Percentiles rank a stretch among this genome's conserved stretches.
Conservation (phyloP, 1,140 invertebrate genomes). For the Pomacea maculata region DNA sequence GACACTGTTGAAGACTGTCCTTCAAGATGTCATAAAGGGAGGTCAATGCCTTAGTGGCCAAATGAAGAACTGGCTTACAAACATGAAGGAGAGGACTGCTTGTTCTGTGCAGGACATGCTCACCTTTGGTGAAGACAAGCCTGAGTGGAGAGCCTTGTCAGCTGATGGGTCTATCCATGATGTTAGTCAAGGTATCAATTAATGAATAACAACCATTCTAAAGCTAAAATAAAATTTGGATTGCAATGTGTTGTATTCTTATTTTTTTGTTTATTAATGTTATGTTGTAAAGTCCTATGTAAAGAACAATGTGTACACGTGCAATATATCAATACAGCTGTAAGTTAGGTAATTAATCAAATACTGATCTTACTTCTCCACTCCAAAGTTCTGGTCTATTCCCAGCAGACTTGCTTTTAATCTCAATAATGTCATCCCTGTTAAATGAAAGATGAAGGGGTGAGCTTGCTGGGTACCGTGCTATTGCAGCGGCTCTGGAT, state of each 20-base stretch:
- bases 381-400: constrained; percentile 76
- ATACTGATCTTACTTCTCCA: constrained; percentile 69
- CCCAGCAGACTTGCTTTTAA: constrained; percentile 79
- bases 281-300: background rate
- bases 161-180: too few species aligned
- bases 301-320: background rate
- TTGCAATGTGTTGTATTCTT: background rate
- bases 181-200: too few species aligned
- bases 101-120: too few species aligned
- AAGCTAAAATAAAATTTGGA: background rate
- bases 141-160: too few species aligned
- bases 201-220: background rate
- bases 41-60: too few species aligned
- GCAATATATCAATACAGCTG: constrained; percentile 1
- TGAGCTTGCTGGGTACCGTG: constrained; percentile 57
- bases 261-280: background rate
- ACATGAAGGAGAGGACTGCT: too few species aligned
- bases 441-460: constrained; percentile 74
- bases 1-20: too few species aligned
- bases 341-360: background rate
- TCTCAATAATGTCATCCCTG: constrained; percentile 71
- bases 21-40: too few species aligned
- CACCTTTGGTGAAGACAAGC: too few species aligned
- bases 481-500: constrained; percentile 39
- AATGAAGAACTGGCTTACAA: too few species aligned